These are phyloP conservation scores for Protonibea diacanthus DNA, from an alignment of 2,797 vertebrate species.

Conservation along the genomic window DNA sequence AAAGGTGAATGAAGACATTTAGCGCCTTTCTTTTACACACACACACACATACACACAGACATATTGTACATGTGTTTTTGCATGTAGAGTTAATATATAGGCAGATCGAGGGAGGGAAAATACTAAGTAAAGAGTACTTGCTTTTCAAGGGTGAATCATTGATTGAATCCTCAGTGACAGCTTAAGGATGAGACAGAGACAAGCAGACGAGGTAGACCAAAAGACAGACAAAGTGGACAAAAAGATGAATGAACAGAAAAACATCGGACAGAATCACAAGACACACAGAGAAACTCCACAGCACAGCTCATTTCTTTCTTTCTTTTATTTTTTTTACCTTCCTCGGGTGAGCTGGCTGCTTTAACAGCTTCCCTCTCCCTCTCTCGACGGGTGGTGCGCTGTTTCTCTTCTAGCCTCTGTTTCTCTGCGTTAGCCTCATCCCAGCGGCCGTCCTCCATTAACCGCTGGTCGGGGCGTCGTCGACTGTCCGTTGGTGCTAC, in stretches of 20 bases:
- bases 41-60: slow-evolving; percentile 2
- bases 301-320: not conserved
- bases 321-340: slow-evolving; percentile 79
- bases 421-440: slow-evolving; percentile 96
- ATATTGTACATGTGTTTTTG: slow-evolving; percentile 4
- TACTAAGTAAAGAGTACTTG: slow-evolving; percentile 80
- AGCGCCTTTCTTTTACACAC: not conserved
- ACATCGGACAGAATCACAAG: slow-evolving; percentile 35
- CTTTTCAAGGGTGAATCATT: slow-evolving; percentile 86
- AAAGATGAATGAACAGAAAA: slow-evolving; percentile 54
- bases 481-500: slow-evolving; percentile 94
- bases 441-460: slow-evolving; percentile 97
- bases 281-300: slow-evolving; percentile 2
- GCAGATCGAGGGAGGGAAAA: slow-evolving; percentile 27
- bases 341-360: slow-evolving; percentile 83
- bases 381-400: slow-evolving; percentile 88
- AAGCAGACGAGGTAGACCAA: slow-evolving; percentile 27
- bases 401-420: slow-evolving; percentile 95
- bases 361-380: slow-evolving; percentile 89
- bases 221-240: slow-evolving; percentile 44
- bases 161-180: slow-evolving; percentile 82
- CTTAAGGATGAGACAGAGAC: slow-evolving; percentile 77
- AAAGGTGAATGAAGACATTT: slow-evolving; percentile 43
- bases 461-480: slow-evolving; percentile 91
- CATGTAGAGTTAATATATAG: not conserved